Base-by-base conservation (phyloP, 2,888 invertebrate species). In the Zygothrica quintamaculata region DNA sequence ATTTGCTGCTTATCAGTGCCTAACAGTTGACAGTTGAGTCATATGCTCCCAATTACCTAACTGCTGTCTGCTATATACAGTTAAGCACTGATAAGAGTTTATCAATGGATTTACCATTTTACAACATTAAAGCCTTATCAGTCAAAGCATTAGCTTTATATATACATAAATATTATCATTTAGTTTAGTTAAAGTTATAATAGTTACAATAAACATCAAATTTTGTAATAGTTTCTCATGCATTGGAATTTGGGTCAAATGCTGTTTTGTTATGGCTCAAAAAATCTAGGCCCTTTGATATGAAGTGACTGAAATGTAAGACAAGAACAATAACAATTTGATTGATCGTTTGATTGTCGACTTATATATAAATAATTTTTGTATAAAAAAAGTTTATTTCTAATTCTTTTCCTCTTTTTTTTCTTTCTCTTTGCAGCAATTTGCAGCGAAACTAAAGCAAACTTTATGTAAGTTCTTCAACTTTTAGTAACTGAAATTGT, bases 31-130 rank as follows among this genome's bases (percentile, higher is more conserved):
- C n/a, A n/a, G 11, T 64, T 67, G 74, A 78, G 18, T 85, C 86
- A 72, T 50, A 50, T 36, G 65, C 58, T 84, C 74, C 67, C 66
- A 69, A 84, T 76, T 73, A 61, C n/a, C 57, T 69, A 65, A 78
- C 72, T 66, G 29, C 37, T 46, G 22, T 43, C 31, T 46, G 33
- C 22, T 60, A 53, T 51, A n/a, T n/a, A n/a, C n/a, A n/a, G n/a
- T n/a, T n/a, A n/a, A n/a, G n/a, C n/a, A n/a, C n/a, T n/a, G n/a
- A n/a, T n/a, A n/a, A n/a, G n/a, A n/a, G n/a, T n/a, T n/a, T n/a
- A n/a, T 59, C 56, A 29, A 22, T 50, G 61, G 61, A 57, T 70
- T n/a, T 68, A 77, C 29, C 48, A n/a, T 51, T 62, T 62, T 52
- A 59, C 51, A 47, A 7, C 8, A 40, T 2, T 22, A 3, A n/a